phyloP scores from a whole-genome alignment of 2,797 vertebrate genomes.

The Ara ararauna region DNA sequence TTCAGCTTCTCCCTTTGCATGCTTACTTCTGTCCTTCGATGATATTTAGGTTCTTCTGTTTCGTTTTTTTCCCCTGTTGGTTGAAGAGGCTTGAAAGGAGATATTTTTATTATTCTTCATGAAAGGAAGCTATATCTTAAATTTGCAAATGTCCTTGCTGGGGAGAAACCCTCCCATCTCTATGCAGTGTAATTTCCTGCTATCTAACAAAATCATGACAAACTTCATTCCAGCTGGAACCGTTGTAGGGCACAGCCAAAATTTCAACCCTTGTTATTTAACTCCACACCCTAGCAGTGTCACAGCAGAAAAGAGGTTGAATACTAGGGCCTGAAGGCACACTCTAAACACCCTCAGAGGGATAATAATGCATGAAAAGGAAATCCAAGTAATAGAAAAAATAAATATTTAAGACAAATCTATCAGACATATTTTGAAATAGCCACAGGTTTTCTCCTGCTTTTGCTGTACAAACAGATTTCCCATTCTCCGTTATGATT shows the following conservation, averaged over 20 bases:
- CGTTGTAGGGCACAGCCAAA: neutral
- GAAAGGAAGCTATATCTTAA: neutral
- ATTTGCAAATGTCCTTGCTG: neutral
- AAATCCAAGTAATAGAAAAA: neutral
- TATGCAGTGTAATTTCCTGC: neutral
- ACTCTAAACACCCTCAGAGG: neutral
- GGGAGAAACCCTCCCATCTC: neutral
- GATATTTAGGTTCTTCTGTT: neutral
- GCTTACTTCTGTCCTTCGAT: neutral
- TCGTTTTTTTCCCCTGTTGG: rapidly evolving
- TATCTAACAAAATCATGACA: neutral
- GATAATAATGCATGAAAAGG: neutral
- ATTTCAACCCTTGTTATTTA: neutral
- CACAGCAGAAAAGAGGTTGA: neutral
- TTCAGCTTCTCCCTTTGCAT: neutral
- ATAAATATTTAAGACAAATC: neutral
- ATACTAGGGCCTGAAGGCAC: neutral
- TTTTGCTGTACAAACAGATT: neutral
- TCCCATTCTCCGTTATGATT: neutral
- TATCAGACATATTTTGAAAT: neutral
- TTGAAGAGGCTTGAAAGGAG: neutral
- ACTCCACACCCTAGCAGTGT: neutral
- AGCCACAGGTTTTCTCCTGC: neutral
- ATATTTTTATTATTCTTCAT: neutral
- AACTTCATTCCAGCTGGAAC: neutral